phyloP scores from a whole-genome alignment of 2,113 vertebrate species.

The Pantherophis guttatus region DNA sequence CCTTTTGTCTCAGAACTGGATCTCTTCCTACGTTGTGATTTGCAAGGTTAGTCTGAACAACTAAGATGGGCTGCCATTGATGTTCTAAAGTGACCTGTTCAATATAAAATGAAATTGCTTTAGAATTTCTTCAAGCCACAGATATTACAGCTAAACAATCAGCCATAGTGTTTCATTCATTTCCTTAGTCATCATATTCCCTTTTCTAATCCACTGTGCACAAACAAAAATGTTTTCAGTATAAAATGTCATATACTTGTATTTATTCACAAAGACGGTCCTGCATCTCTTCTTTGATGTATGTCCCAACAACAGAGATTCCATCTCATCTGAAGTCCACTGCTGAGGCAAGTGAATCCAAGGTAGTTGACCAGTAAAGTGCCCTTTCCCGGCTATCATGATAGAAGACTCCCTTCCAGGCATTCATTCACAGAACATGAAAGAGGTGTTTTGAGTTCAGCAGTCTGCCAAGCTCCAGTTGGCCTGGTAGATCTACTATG shows the following conservation, averaged over 20 bases:
- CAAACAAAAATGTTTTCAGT: not conserved
- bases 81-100: conserved; percentile 34
- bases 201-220: conserved; percentile 18
- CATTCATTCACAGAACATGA: not conserved
- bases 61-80: conserved; percentile 4
- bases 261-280: not conserved
- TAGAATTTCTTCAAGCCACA: conserved; percentile 2
- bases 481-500: not conserved
- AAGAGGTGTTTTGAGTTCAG: not conserved
- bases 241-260: not conserved
- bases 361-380: not conserved
- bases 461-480: not conserved
- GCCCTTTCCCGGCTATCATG: not conserved
- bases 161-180: not conserved
- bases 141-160: not conserved
- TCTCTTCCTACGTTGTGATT: conserved; percentile 84
- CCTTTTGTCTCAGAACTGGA: conserved; percentile 87
- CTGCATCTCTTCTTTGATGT: not conserved
- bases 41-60: conserved; percentile 83
- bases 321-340: not conserved
- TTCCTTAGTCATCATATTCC: not conserved
- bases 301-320: not conserved
- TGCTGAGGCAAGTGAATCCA: not conserved
- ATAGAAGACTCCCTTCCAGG: not conserved
- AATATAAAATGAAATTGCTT: conserved; percentile 10